Evolutionary conservation across 2,797 vertebrate species (phyloP), one percentile per base, ranked within the genome.

Genomic region (Columba guinea): DNA sequence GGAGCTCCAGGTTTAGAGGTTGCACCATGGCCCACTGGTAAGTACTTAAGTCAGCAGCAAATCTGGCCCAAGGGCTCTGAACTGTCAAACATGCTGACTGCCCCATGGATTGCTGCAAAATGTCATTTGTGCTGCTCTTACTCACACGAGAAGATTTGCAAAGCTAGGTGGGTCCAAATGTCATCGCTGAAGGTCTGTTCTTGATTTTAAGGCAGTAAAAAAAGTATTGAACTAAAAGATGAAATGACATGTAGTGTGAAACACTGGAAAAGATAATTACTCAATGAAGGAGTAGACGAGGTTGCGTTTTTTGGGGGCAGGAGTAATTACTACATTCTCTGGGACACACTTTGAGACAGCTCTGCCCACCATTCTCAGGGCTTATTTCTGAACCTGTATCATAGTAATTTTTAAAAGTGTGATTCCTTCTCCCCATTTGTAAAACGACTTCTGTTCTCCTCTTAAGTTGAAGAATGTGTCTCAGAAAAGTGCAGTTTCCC

Each of bases 1-100:
- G n/a, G n/a, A n/a, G n/a, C n/a, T n/a, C n/a, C n/a, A n/a, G n/a
- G n/a, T 77, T 93, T 58, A 94, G 81, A 90, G 80, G 64, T 7
- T 87, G 75, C 86, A 87, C 87, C 90, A 82, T 53, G 83, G 84
- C 91, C 88, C 86, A 87, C 49, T 83, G 91, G 68, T 84, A 87
- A 82, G 83, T 77, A 90, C 68, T 81, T 74, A 64, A 95, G 90
- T 90, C 93, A 95, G 91, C 86, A 89, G 90, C 64, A 94, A 89
- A 90, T 83, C 80, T 75, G 75, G 80, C 93, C 84, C 84, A 90
- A 84, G 84, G 95, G 91, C 52, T 91, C 59, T 55, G 51, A 92
- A 90, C 91, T 89, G 93, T 80, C 85, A 86, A 90, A 74, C 70
- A 26, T 34, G 84, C 91, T 94, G 91, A 95, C 80, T 87, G 83